Percentiles rank a stretch among this genome's conserved stretches.
Evolutionary conservation across 2,888 invertebrate genomes (phyloP).

Genomic region (Lochmaea capreae): DNA sequence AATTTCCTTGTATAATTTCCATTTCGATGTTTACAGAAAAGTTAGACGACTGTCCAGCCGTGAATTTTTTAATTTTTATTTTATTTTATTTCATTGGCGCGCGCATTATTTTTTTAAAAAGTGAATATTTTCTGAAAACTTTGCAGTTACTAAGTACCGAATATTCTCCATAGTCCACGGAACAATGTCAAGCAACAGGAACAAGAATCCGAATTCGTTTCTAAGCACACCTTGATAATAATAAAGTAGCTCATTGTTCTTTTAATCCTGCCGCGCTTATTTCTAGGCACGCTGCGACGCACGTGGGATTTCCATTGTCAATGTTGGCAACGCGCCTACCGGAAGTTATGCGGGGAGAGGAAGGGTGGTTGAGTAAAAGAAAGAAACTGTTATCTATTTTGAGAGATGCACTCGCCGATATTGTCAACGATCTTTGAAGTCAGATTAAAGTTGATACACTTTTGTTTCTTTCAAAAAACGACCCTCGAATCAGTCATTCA

Average conservation of each 20-base stretch:
- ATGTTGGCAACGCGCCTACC: conserved; percentile 64
- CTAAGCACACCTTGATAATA: neutral
- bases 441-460: conserved; percentile 53
- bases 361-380: conserved; percentile 36
- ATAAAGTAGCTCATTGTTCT: conserved; percentile 53
- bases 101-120: neutral
- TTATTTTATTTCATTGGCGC: neutral
- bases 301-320: conserved; percentile 65
- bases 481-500: neutral
- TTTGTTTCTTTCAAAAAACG: neutral
- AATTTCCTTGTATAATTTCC: conserved; percentile 26
- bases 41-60: conserved; percentile 10
- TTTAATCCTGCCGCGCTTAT: conserved; percentile 52
- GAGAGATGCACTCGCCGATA: conserved; percentile 53
- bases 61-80: neutral
- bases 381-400: conserved; percentile 55
- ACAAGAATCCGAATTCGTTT: neutral
- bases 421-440: conserved; percentile 64
- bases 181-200: too few species aligned
- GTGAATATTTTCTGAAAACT: too few species aligned
- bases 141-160: too few species aligned
- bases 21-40: conserved; percentile 8
- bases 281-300: conserved; percentile 51
- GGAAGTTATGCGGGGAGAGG: conserved; percentile 57
- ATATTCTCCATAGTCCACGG: too few species aligned